These are phyloP conservation scores for Odontamblyopus lacepedii DNA, from an alignment of 2,797 vertebrate genomes.

Conservation along the genomic window DNA sequence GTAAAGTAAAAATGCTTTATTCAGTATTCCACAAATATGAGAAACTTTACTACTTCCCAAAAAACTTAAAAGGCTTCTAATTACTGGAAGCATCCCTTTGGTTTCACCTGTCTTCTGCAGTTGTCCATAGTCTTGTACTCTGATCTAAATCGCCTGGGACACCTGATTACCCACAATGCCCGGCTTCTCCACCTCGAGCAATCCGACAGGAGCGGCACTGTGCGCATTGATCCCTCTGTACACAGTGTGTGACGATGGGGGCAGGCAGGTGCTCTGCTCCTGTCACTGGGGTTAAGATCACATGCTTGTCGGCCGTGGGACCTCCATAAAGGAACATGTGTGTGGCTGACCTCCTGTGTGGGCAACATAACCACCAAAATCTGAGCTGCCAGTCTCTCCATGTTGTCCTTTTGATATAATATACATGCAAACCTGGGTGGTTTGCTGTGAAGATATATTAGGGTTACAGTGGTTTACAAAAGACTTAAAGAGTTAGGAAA, in stretches of 20 bases:
- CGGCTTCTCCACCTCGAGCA: conserved; percentile 22
- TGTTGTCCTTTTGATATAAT: conserved; percentile 33
- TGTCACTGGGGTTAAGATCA: conserved; percentile 67
- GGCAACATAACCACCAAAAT: conserved; percentile 35
- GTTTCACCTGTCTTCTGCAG: conserved; percentile 14
- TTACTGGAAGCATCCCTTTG: conserved; percentile 8
- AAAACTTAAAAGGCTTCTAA: not conserved
- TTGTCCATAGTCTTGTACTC: conserved; percentile 23
- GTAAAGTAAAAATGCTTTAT: too few species aligned
- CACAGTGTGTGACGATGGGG: conserved; percentile 32
- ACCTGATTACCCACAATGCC: conserved; percentile 27
- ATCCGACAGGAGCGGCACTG: conserved; percentile 32
- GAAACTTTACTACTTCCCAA: too few species aligned
- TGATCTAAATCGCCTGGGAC: conserved; percentile 30
- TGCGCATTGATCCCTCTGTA: conserved; percentile 46
- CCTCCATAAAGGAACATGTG: conserved; percentile 44
- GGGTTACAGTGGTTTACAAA: not conserved
- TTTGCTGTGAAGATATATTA: not conserved
- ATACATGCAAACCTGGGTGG: conserved; percentile 11
- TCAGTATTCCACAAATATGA: not conserved
- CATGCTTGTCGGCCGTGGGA: conserved; percentile 47
- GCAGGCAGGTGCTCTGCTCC: conserved; percentile 30
- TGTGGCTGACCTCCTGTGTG: conserved; percentile 36
- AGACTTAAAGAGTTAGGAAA: too few species aligned
- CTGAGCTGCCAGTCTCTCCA: conserved; percentile 49